These are phyloP conservation scores for Xylota segnis DNA, from an alignment of 2,888 invertebrate genomes.

Conservation along the genomic window DNA sequence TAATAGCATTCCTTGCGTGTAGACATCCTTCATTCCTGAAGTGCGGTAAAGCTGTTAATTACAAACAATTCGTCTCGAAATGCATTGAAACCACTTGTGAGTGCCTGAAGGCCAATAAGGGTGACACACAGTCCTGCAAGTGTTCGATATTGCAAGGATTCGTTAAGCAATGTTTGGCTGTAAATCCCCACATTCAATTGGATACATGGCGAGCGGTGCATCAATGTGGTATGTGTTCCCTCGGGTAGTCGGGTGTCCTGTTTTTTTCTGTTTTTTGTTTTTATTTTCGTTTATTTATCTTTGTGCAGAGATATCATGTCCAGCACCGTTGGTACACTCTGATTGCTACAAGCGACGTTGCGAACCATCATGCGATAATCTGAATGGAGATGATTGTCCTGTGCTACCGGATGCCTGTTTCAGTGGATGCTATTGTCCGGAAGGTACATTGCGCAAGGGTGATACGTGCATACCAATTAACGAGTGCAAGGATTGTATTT, in stretches of 20 bases:
- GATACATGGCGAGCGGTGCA: slow-evolving; percentile 89
- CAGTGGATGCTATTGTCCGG: slow-evolving; percentile 94
- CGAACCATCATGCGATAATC: slow-evolving; percentile 90
- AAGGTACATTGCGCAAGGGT: slow-evolving; percentile 89
- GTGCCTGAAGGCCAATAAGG: slow-evolving; percentile 87
- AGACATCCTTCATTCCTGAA: slow-evolving; percentile 88
- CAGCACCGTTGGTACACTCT: slow-evolving; percentile 88
- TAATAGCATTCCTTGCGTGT: too few species aligned
- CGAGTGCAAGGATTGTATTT: slow-evolving; percentile 91
- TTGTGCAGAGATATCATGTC: slow-evolving; percentile 58
- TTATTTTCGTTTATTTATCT: slow-evolving; percentile 85
- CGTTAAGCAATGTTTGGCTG: slow-evolving; percentile 90
- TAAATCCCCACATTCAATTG: slow-evolving; percentile 87
- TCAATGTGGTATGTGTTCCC: slow-evolving; percentile 86
- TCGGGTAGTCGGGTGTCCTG: neutral
- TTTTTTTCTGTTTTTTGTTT: slow-evolving; percentile 31
- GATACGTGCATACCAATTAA: slow-evolving; percentile 89
- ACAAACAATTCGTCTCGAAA: slow-evolving; percentile 89
- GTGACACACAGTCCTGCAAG: slow-evolving; percentile 86
- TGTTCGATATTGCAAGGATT: slow-evolving; percentile 89
- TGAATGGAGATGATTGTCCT: slow-evolving; percentile 87
- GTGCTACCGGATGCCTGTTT: slow-evolving; percentile 89
- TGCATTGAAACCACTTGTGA: slow-evolving; percentile 92
- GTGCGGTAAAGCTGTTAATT: slow-evolving; percentile 88
- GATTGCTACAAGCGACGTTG: slow-evolving; percentile 93